These are phyloP conservation scores for Falco punctatus DNA, from an alignment of 2,113 vertebrate species.

Conservation along the genomic window DNA sequence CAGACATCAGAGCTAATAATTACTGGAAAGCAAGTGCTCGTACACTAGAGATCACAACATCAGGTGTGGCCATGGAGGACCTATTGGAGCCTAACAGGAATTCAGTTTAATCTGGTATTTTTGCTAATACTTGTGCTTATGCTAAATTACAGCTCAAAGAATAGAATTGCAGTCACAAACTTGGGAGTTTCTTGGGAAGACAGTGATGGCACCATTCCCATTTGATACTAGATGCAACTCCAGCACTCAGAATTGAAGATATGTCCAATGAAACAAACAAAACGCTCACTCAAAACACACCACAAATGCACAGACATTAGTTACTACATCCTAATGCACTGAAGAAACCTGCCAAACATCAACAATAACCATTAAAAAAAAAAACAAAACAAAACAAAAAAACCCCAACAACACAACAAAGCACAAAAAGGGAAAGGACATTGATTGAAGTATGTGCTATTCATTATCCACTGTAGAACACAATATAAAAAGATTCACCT, in stretches of 20 bases:
- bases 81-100: neutral
- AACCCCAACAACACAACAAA: neutral
- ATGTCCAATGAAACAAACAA: neutral
- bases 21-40: neutral
- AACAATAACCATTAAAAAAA: neutral
- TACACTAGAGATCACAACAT: neutral
- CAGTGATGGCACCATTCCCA: neutral
- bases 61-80: neutral
- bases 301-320: neutral
- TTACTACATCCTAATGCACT: neutral
- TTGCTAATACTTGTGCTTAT: neutral
- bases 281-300: neutral
- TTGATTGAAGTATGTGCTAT: neutral
- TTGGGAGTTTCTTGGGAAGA: neutral
- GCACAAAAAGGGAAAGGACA: neutral
- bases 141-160: neutral
- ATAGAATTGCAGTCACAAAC: neutral
- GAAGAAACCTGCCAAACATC: neutral
- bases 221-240: neutral
- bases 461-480: neutral
- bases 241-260: neutral
- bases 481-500: neutral
- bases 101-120: neutral
- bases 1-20: neutral
- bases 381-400: neutral